Base-by-base conservation (phyloP, 2,797 vertebrate species). In the Masticophis lateralis region DNA sequence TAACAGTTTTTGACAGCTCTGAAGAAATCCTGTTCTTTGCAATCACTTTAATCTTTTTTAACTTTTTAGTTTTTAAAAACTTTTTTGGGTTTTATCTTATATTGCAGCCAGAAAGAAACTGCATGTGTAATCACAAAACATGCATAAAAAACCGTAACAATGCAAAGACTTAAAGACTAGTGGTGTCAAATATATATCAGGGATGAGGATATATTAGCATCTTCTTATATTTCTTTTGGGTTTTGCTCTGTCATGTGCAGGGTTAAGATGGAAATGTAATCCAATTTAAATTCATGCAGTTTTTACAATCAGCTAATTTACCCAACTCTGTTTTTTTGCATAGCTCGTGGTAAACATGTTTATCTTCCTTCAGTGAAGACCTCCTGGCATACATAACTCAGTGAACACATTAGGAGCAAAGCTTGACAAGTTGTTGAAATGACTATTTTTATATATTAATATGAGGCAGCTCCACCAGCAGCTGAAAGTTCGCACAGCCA, bases 391-490 rank as follows among this genome's bases (percentile, higher is more conserved):
- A 66, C n/a, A 60, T 43, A 69, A 16, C 55, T 92, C 55, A 74
- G 28, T 47, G 1, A 92, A 91, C 25, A 89, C 59, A 55, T 90
- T 25, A 63, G 53, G n/a, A 55, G 55, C 22, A 69, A 57, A 28
- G 12, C 53, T n/a, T 32, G 51, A 90, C 59, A 90, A 83, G 79
- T 83, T 90, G 11, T 37, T 91, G 92, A 89, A 83, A 43, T 28
- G 57, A 56, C 69, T 93, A 91, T 91, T 93, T 91, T 91, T 91
- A 86, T 79, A 63, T 91, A 89, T 89, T 63, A 79, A 89, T 63
- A 89, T 13, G 25, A 91, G 47, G 69, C 60, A 66, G n/a, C 27
- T n/a, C 91, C 55, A 88, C 32, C 22, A 55, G 87, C 91, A 89
- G 87, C 91, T 89, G 66, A 32, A 57, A 32, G 60, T 28, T 32